Conservation (phyloP, 1,140 invertebrate species). For the Lethrus apterus region DNA sequence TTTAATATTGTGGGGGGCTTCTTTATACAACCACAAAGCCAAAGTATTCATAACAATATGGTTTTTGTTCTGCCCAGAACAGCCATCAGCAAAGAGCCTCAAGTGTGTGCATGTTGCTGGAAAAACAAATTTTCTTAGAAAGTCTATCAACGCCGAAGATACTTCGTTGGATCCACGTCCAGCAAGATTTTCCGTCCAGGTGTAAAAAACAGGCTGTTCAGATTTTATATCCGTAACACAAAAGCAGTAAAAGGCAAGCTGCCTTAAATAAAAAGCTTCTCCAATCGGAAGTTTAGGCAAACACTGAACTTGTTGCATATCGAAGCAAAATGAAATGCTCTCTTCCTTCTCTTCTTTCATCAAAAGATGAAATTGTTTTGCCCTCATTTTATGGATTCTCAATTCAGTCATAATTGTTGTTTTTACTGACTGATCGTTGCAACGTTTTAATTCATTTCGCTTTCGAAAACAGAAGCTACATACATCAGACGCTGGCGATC, state of each 20-base stretch:
- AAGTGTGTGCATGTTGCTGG: too few species aligned
- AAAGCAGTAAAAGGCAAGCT: background rate
- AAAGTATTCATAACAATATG: too few species aligned
- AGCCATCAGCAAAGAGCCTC: too few species aligned
- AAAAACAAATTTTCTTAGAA: slow-evolving; percentile 6
- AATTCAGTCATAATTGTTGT: too few species aligned
- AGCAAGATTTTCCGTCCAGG: slow-evolving; percentile 6
- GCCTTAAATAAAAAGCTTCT: slow-evolving; percentile 3
- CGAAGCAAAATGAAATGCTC: slow-evolving; percentile 2
- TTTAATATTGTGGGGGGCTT: too few species aligned
- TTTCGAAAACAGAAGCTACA: too few species aligned
- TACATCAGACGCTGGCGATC: too few species aligned
- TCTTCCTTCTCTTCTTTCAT: slow-evolving; percentile 10
- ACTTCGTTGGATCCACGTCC: slow-evolving; percentile 2
- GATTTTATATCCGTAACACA: background rate
- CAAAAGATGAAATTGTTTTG: slow-evolving; percentile 7
- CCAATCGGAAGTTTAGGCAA: background rate
- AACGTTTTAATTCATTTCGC: too few species aligned
- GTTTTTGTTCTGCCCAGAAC: too few species aligned
- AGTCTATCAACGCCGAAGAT: background rate
- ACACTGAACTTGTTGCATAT: slow-evolving; percentile 4
- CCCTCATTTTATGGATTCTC: slow-evolving; percentile 3
- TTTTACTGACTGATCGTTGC: too few species aligned
- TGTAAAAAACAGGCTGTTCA: background rate
- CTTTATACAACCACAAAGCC: too few species aligned